phyloP scores from a whole-genome alignment of 2,797 vertebrate genomes.

The Argyrosomus regius region DNA sequence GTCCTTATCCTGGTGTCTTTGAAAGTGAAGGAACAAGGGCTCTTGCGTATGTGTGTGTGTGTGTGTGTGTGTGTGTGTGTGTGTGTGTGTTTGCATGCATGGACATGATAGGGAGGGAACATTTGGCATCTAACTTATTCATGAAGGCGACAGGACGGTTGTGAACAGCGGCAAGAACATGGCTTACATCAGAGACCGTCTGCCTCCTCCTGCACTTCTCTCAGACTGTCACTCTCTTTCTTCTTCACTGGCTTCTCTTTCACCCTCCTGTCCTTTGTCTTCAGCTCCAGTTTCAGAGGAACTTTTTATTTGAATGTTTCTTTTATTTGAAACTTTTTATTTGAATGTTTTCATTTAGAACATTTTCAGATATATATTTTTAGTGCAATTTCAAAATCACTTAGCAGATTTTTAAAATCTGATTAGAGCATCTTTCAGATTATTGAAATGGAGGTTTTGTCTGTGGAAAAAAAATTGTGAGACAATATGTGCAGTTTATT shows the following conservation, averaged over 20 bases:
- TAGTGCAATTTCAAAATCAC: too few relatives aligned
- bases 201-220: constrained; percentile 67
- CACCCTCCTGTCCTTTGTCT: constrained; percentile 38
- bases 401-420: too few relatives aligned
- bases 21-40: constrained; percentile 24
- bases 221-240: constrained; percentile 65
- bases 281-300: constrained; percentile 5
- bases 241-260: constrained; percentile 48
- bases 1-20: neutral
- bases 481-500: too few relatives aligned
- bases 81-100: constrained; percentile 38
- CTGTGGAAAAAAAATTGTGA: too few relatives aligned
- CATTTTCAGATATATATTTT: neutral
- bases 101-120: constrained; percentile 67
- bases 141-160: constrained; percentile 74
- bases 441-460: too few relatives aligned
- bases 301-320: neutral
- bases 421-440: too few relatives aligned
- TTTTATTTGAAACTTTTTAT: neutral
- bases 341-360: neutral
- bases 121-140: constrained; percentile 82
- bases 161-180: constrained; percentile 76
- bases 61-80: constrained; percentile 15
- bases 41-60: constrained; percentile 10
- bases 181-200: constrained; percentile 76